Conservation (phyloP, 2,113 vertebrate species). For the Tragelaphus strepsiceros region DNA sequence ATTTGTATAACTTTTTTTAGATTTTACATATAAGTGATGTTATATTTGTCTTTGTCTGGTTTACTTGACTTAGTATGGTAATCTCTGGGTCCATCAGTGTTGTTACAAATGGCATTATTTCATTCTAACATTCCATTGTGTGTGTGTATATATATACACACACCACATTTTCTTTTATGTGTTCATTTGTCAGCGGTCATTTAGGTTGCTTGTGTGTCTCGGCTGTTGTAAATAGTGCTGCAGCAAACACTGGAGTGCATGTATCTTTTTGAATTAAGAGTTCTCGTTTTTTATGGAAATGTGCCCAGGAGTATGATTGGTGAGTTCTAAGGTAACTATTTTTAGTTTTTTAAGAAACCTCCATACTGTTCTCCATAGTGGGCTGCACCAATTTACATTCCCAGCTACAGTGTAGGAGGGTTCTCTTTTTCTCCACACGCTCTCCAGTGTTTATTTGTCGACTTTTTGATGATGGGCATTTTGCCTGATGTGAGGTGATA, state of each 20-base stretch:
- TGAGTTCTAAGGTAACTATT: not conserved
- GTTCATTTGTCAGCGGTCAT: not conserved
- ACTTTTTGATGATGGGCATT: not conserved
- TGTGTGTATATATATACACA: rapidly evolving
- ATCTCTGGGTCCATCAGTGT: not conserved
- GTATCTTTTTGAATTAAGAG: not conserved
- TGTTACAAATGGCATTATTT: not conserved
- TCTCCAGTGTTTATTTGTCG: not conserved
- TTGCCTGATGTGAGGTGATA: not conserved
- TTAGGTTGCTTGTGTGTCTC: not conserved
- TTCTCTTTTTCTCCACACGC: not conserved
- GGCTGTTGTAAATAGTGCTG: not conserved
- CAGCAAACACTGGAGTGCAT: not conserved
- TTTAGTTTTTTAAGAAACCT: not conserved
- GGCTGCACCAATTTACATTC: not conserved
- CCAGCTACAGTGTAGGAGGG: not conserved
- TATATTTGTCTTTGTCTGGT: not conserved
- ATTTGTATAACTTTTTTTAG: not conserved
- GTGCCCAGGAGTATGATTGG: not conserved
- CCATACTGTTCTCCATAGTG: not conserved
- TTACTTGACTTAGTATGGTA: not conserved
- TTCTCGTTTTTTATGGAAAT: not conserved
- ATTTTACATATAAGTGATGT: not conserved
- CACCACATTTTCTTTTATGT: not conserved
- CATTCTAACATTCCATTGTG: not conserved